Evolutionary conservation across 2,888 invertebrate species (phyloP), one percentile per base, ranked within the genome.

Genomic region (Siphonodentalium dalli): DNA sequence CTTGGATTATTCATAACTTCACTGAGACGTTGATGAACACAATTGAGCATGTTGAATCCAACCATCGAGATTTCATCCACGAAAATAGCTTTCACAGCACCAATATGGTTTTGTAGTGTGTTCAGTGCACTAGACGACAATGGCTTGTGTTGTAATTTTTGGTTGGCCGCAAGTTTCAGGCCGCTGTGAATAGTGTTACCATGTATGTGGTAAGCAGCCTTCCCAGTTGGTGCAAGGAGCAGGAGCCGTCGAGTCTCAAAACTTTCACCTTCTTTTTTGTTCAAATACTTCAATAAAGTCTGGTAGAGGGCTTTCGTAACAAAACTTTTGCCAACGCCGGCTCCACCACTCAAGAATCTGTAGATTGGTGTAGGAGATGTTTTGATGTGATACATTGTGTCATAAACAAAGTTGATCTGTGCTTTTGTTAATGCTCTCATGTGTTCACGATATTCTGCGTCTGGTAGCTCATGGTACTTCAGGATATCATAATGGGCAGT

Each of bases 291-390:
- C 21, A 61, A 31, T 18, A 43, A 23, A 18, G 41, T 49, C 42
- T 66, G 63, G 51, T 63, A 63, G 20, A 67, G 27, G 8, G 65
- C 65, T 37, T 42, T 45, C n/a, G 52, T 50, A 4, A 65, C 54
- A 46, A 48, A 39, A 40, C 45, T 58, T 53, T 66, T 65, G 2
- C 65, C 63, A 20, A 63, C 63, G 35, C 62, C 67, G 31, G 63
- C 62, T 7, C 63, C 62, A 24, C 62, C 62, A 57, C 49, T 57
- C 7, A 62, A 21, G 34, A 65, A 65, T 31, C 45, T 34, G 33
- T 51, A 61, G 5, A 64, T 46, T 39, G 57, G 64, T 27, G 43
- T 37, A 20, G 34, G 13, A 9, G 37, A 31, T 21, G 54, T 53
- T 48, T 59, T 68, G 2, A 64, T 7, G 3, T 18, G n/a, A 40